Evolutionary conservation across 2,888 invertebrate species (phyloP), one percentile per base, ranked within the genome.

Genomic region (Netelia inedita): DNA sequence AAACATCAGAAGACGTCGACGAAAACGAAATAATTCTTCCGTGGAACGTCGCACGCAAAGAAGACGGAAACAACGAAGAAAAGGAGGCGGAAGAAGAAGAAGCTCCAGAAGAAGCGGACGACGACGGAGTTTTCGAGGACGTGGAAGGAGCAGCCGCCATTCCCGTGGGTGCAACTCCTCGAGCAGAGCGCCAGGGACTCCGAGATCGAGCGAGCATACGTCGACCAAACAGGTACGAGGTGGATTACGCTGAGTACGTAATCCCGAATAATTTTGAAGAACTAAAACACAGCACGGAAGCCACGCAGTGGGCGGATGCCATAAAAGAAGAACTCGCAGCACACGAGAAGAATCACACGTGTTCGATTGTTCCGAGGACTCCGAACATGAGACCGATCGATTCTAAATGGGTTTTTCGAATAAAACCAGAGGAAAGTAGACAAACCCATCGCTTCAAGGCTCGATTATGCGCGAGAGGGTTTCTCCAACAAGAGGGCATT

Each of bases 401-500:
- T 10, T 87, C 74, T 3, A 85, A 73, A 41, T 89, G 85, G 87
- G 84, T 87, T 0, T 87, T 84, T 50, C 82, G 79, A 11, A 11
- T 87, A 3, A 82, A 79, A 46, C 59, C 63, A 19, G 85, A 85
- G 5, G 57, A 75, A 53, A 57, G 50, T 19, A 86, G 86, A 1
- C 55, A 59, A 16, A n/a, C 71, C 0, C 74, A 16, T 1, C 14
- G 78, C 1, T 82, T 57, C 68, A 87, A 87, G 23, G 87, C 87
- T 0, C 63, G 87, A 23, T 35, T 87, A 1, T 87, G 86, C 68
- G 87, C 86, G 0, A 71, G 79, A 71, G 86, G 87, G 10, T 88
- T 84, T 16, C 63, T 19, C 0, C 86, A 86, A 41, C 68, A 50
- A 10, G 50, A 68, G 6, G 71, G 65, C 0, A 61, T 83, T 10